These are phyloP conservation scores for Drepanosiphum platanoidis DNA, from an alignment of 2,888 invertebrate species.

Conservation along the genomic window DNA sequence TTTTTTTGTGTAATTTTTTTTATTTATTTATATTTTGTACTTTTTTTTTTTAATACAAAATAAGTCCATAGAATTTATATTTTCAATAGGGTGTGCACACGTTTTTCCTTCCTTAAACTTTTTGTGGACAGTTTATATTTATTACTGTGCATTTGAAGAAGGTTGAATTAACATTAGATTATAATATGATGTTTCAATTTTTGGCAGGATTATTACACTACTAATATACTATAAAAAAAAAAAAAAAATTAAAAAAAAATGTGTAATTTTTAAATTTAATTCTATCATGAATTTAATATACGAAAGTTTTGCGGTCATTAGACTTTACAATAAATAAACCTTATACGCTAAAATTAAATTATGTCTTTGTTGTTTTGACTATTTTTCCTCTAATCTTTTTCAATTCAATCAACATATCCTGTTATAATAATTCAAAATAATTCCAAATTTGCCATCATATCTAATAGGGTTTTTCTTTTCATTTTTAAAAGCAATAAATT, in stretches of 20 bases:
- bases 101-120: constrained; percentile 52
- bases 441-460: too few species aligned
- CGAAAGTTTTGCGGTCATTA: constrained; percentile 56
- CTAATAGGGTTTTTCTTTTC: too few species aligned
- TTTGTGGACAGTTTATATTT: constrained; percentile 47
- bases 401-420: not conserved
- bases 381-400: not conserved
- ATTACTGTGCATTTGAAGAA: constrained; percentile 55
- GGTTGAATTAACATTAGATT: constrained; percentile 59
- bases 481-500: too few species aligned
- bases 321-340: constrained; percentile 58
- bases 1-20: constrained; percentile 61
- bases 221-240: constrained; percentile 47
- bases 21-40: constrained; percentile 58
- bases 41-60: constrained; percentile 61
- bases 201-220: constrained; percentile 58
- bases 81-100: constrained; percentile 62
- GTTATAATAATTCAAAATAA: not conserved
- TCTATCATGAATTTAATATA: constrained; percentile 51
- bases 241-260: constrained; percentile 33
- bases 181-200: constrained; percentile 54
- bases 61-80: constrained; percentile 61
- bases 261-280: constrained; percentile 60
- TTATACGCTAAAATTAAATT: constrained; percentile 54
- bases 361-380: constrained; percentile 45